phyloP scores from a whole-genome alignment of 2,113 vertebrate species.

The Heterotilapia buettikoferi region DNA sequence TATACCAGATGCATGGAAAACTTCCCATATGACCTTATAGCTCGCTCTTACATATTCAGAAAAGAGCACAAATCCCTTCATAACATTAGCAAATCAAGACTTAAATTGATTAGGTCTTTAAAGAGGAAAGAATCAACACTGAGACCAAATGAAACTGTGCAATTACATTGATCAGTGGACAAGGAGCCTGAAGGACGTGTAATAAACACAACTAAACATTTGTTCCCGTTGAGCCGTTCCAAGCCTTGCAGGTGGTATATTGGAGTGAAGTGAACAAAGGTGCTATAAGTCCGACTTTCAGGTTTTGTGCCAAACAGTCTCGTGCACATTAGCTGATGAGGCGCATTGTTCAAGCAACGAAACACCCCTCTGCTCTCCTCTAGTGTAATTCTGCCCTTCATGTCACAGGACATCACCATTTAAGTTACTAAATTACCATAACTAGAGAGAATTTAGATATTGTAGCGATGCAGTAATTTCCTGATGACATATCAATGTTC shows the following conservation, averaged over 20 bases:
- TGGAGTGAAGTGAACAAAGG: neutral
- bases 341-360: neutral
- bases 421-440: neutral
- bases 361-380: neutral
- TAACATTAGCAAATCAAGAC: neutral
- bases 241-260: neutral
- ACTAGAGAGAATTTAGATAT: neutral
- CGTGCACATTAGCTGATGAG: neutral
- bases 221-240: neutral
- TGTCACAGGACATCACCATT: neutral
- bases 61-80: neutral
- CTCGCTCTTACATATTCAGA: neutral
- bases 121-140: neutral
- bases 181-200: neutral
- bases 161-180: constrained; percentile 18
- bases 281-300: neutral
- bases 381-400: neutral
- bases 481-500: neutral
- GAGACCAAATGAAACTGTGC: neutral
- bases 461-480: neutral
- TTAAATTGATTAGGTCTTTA: neutral
- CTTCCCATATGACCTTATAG: neutral
- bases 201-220: constrained; percentile 8
- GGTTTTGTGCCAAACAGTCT: neutral
- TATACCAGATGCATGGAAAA: neutral